Evolutionary conservation across 2,888 invertebrate species (phyloP), one percentile per base, ranked within the genome.

Genomic region (Phyto melanocephala): DNA sequence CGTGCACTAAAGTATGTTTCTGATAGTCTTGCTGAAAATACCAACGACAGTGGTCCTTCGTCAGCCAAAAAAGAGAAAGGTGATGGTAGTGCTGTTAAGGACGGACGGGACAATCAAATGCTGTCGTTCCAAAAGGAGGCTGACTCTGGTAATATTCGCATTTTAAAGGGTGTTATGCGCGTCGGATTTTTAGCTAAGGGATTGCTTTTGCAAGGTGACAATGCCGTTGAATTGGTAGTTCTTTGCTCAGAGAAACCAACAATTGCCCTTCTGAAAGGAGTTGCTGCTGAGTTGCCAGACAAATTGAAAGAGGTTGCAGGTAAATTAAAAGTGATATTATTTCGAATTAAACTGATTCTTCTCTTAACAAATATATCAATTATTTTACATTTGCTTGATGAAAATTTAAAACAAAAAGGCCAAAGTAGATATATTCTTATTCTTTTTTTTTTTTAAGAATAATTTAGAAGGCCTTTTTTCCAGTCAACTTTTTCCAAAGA

Each of bases 221-320:
- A 94, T 84, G 94, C 94, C 88, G 98, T 99, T 75, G 95, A 98
- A 86, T 93, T 99, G 83, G 99, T 99, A 42, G 97, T 99, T 71
- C 93, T 99, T 75, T 99, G 98, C 91, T 95, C 97, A 77, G 97
- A 98, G 91, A 97, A 98, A 87, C 99, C 99, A 80, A 98, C 98
- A 70, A 91, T 94, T 89, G 94, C 96, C 62, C 93, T 99, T 86
- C 93, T 99, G 82, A 95, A 97, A 90, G 95, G 96, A 86, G 97
- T 98, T 22, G 96, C 96, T 40, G 94, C 95, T 85, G 94, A 96
- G 87, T 92, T 99, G 88, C 97, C 97, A 0, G 92, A 93, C 75
- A 96, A 97, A 87, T 92, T 98, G 83, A 94, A 94, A 87, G 92
- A 92, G 86, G 94, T 96, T 22, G 94, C 95, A 52, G 93, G 95